Conservation (phyloP, 2,113 vertebrate species). For the Todiramphus saurophagus region DNA sequence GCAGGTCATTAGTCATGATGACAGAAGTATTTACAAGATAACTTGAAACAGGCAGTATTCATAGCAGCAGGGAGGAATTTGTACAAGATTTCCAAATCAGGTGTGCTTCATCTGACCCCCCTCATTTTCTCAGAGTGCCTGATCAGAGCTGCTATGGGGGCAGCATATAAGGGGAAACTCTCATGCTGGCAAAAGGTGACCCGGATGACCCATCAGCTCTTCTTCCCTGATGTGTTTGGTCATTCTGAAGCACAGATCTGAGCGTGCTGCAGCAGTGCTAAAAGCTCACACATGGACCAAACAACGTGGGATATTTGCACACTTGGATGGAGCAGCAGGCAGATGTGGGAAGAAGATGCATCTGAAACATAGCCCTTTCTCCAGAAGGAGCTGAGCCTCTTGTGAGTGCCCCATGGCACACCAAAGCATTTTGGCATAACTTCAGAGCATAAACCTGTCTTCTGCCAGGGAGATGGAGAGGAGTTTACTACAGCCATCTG, state of each 20-base stretch:
- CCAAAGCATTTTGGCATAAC: background rate
- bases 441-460: background rate
- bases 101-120: conserved; percentile 30
- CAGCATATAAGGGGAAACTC: background rate
- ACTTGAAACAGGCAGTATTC: conserved; percentile 72
- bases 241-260: background rate
- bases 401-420: background rate
- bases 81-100: conserved; percentile 68
- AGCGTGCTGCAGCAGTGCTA: background rate
- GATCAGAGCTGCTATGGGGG: background rate
- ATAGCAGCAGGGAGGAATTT: conserved; percentile 65
- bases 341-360: background rate
- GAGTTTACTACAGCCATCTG: background rate
- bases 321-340: background rate
- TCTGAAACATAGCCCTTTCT: background rate
- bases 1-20: conserved; percentile 62
- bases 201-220: background rate
- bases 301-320: background rate
- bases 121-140: conserved; percentile 13
- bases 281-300: background rate
- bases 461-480: background rate
- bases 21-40: conserved; percentile 68
- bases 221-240: background rate
- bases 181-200: fast-evolving
- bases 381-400: background rate